These are phyloP conservation scores for Phylloscopus collybita DNA, from an alignment of 2,797 vertebrate species.

Conservation along the genomic window DNA sequence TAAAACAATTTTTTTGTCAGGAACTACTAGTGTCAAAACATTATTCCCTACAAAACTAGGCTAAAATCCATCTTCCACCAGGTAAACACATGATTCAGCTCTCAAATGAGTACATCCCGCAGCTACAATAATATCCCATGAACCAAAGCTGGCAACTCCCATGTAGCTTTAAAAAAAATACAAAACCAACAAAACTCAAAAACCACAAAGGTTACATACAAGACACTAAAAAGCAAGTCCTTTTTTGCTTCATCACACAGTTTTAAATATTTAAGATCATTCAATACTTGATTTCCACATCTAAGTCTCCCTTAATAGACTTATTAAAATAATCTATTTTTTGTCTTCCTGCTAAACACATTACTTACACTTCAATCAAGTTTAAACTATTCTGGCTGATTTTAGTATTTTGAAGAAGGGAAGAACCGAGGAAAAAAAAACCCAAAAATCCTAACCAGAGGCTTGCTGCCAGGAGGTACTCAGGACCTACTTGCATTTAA, in stretches of 20 bases:
- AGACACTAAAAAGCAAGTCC: not conserved
- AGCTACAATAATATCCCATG: not conserved
- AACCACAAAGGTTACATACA: not conserved
- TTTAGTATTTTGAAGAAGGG: not conserved
- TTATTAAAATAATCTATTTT: slow-evolving; percentile 56
- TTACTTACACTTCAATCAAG: slow-evolving; percentile 30
- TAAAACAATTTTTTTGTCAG: not conserved
- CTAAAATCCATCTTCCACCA: not conserved
- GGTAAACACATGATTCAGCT: not conserved
- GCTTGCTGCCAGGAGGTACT: slow-evolving; percentile 61
- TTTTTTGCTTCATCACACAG: slow-evolving; percentile 10
- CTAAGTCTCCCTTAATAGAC: not conserved
- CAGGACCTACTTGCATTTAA: not conserved
- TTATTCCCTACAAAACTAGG: not conserved
- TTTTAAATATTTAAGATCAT: slow-evolving; percentile 30
- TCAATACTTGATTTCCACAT: not conserved
- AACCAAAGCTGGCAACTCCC: not conserved
- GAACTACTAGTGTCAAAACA: not conserved
- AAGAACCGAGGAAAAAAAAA: not conserved
- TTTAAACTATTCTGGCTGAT: slow-evolving; percentile 28
- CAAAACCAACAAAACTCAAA: not conserved
- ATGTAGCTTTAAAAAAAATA: not conserved
- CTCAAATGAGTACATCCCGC: not conserved
- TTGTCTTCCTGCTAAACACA: slow-evolving; percentile 18
- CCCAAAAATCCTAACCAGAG: not conserved